phyloP scores from a whole-genome alignment of 2,113 vertebrate species.

The Syngnathus floridae region DNA sequence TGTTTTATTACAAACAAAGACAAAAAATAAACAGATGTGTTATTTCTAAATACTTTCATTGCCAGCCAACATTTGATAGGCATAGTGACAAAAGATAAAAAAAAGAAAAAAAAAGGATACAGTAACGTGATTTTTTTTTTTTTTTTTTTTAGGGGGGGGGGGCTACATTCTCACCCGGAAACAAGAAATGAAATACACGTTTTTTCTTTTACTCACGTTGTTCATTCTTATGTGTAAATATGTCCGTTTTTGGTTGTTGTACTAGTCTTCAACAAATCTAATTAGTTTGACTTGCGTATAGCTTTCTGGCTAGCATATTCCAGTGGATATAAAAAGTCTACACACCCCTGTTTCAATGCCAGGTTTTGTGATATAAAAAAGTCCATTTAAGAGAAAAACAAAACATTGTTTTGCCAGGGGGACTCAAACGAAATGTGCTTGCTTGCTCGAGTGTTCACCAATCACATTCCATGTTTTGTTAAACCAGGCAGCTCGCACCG shows the following conservation, averaged over 20 bases:
- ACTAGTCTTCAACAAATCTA: background rate
- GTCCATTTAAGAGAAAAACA: no score
- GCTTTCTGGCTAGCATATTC: background rate
- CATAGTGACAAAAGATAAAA: conserved; percentile 64
- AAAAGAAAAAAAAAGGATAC: conserved; percentile 40
- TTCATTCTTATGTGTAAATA: background rate
- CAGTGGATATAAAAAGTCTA: background rate
- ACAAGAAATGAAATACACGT: background rate
- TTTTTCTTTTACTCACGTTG: background rate
- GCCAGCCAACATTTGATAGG: conserved; percentile 59
- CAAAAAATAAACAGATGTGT: conserved; percentile 58
- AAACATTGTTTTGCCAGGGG: background rate
- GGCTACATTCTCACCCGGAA: background rate
- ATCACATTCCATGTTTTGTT: background rate
- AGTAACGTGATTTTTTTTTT: conserved; percentile 54
- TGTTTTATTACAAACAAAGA: conserved; percentile 78
- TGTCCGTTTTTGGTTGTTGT: conserved; percentile 6
- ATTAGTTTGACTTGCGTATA: background rate
- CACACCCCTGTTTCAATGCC: background rate
- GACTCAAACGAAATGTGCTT: background rate
- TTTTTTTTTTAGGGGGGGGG: background rate
- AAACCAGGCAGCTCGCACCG: background rate
- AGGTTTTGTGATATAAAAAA: background rate
- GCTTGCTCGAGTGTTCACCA: background rate
- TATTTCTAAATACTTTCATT: conserved; percentile 66